phyloP scores from a whole-genome alignment of 2,113 vertebrate species.

The Dromaius novaehollandiae region DNA sequence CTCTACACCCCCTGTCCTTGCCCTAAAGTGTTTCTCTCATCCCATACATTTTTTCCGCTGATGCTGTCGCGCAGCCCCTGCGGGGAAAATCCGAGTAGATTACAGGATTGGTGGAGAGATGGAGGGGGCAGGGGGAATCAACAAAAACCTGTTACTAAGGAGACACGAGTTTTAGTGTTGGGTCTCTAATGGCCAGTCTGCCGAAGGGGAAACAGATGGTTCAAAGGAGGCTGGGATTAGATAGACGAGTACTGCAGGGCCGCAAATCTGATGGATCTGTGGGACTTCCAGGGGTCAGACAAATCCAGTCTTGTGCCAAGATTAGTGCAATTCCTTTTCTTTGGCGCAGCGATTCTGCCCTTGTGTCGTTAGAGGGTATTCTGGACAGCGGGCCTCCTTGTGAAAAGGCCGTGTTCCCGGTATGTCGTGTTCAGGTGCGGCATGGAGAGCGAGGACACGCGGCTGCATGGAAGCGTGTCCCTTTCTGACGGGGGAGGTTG shows the following conservation, averaged over 20 bases:
- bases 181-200: slow-evolving; percentile 37
- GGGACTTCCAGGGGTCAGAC: slow-evolving; percentile 35
- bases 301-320: slow-evolving; percentile 7
- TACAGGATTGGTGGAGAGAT: slow-evolving; percentile 42
- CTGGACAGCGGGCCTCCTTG: neutral
- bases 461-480: neutral
- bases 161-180: neutral
- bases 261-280: slow-evolving; percentile 6
- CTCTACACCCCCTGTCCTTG: neutral
- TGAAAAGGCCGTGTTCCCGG: neutral
- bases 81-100: slow-evolving; percentile 50
- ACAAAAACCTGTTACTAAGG: slow-evolving; percentile 58
- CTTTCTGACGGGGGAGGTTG: neutral
- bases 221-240: slow-evolving; percentile 42
- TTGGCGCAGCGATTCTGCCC: neutral
- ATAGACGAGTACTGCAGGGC: neutral
- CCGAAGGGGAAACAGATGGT: slow-evolving; percentile 59
- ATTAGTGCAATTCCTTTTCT: neutral
- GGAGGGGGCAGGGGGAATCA: neutral
- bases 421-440: neutral
- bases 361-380: neutral
- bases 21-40: neutral
- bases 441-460: neutral
- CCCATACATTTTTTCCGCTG: neutral
- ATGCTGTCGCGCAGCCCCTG: slow-evolving; percentile 7